Percentiles rank a stretch among this genome's conserved stretches.
These are phyloP conservation scores for Uloborus diversus DNA, from an alignment of 1,140 invertebrate species.

Conservation along the genomic window DNA sequence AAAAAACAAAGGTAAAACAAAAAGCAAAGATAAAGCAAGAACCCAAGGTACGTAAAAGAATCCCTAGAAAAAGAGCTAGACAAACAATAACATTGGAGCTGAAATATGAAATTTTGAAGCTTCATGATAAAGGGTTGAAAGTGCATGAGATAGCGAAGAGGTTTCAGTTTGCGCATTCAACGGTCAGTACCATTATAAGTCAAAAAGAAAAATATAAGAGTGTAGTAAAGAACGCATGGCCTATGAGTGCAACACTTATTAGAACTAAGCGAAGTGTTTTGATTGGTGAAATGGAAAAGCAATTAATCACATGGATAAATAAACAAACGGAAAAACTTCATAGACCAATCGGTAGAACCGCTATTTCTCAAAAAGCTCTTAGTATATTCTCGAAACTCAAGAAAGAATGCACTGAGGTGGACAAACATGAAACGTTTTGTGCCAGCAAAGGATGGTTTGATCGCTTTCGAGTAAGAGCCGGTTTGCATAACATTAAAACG, in stretches of 20 bases:
- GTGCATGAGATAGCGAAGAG: neutral
- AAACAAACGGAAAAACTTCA: neutral
- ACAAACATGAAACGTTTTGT: conserved; percentile 47
- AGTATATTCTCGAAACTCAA: neutral
- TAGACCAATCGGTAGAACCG: neutral
- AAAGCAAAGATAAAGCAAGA: no score
- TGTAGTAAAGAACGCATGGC: neutral
- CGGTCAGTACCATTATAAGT: neutral
- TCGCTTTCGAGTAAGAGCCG: conserved; percentile 62
- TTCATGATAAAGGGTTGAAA: neutral
- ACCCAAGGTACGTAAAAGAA: neutral
- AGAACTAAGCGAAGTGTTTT: neutral
- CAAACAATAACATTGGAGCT: neutral
- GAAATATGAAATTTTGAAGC: neutral
- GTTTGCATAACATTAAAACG: conserved; percentile 62
- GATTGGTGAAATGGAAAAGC: neutral
- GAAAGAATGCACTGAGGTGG: neutral
- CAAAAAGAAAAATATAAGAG: neutral
- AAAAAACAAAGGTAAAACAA: no score
- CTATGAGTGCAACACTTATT: neutral
- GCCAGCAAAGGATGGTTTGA: conserved; percentile 65
- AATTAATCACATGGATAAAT: conserved; percentile 4
- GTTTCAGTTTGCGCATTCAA: neutral
- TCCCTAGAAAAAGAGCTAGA: neutral
- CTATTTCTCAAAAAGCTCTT: neutral